A percentile compares a stretch with the other conserved stretches of the same genome.
Evolutionary conservation across 2,888 invertebrate genomes (phyloP).

Genomic region (Drosophila greeni): DNA sequence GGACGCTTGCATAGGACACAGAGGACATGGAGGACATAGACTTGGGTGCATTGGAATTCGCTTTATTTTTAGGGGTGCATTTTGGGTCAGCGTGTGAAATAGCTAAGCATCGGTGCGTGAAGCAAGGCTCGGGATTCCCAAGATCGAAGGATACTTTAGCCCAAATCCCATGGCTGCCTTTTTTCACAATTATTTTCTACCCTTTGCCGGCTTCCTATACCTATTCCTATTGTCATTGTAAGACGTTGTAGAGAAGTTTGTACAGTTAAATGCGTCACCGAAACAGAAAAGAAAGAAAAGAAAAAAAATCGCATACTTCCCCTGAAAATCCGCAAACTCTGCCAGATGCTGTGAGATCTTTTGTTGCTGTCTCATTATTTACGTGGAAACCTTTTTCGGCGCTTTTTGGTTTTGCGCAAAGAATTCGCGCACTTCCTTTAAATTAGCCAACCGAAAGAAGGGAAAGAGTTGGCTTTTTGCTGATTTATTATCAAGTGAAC

Average conservation of each 20-base stretch:
- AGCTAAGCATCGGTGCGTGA: conserved; percentile 39
- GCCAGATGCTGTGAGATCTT: conserved; percentile 36
- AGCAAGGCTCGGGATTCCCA: conserved; percentile 18
- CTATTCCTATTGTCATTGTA: conserved; percentile 28
- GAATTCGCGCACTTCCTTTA: conserved; percentile 39
- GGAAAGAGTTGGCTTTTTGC: conserved; percentile 15
- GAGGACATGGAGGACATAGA: conserved; percentile 11
- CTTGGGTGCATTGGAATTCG: conserved; percentile 42
- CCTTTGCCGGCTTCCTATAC: conserved; percentile 41
- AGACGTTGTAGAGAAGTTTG: conserved; percentile 2
- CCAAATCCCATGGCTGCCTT: conserved; percentile 49
- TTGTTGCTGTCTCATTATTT: conserved; percentile 38
- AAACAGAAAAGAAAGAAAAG: background rate
- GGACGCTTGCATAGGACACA: conserved; percentile 43
- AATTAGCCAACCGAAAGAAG: background rate
- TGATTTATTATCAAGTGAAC: conserved; percentile 37
- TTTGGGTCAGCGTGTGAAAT: conserved; percentile 59
- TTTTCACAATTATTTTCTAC: conserved; percentile 45
- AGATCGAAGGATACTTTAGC: conserved; percentile 28
- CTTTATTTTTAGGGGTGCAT: conserved; percentile 56
- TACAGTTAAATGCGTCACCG: conserved; percentile 36
- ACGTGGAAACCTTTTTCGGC: conserved; percentile 36
- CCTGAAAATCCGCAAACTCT: conserved; percentile 5
- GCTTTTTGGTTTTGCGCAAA: conserved; percentile 17
- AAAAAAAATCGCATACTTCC: conserved; percentile 38